Conservation (phyloP, 2,888 invertebrate genomes). For the Bugulina stolonifera region DNA sequence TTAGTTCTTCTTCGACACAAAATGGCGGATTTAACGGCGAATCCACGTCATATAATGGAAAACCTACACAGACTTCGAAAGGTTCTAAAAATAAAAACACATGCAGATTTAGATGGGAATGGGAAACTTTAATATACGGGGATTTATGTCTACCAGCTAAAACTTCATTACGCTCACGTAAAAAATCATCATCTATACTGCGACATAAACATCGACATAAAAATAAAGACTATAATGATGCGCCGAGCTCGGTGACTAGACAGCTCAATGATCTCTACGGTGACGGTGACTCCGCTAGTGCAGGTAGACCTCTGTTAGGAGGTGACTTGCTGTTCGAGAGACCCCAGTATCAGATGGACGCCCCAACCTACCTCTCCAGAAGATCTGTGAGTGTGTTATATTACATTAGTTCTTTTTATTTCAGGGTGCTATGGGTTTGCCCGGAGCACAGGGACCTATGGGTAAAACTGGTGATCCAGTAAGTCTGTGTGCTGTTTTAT, state of each 20-base stretch:
- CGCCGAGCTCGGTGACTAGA: background rate
- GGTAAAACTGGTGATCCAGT: conserved; percentile 21
- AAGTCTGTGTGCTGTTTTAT: background rate
- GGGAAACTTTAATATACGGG: conserved; percentile 21
- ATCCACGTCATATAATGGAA: background rate
- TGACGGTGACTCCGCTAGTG: background rate
- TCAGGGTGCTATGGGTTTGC: conserved; percentile 10
- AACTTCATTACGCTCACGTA: background rate
- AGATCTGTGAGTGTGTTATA: background rate
- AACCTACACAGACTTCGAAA: background rate
- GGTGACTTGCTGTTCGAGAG: no score
- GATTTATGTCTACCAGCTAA: conserved; percentile 25
- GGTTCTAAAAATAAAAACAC: background rate
- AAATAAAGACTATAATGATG: conserved; percentile 3
- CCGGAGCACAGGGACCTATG: conserved; percentile 20
- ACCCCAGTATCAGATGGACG: conserved; percentile 24
- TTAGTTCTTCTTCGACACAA: background rate
- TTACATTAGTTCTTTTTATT: background rate
- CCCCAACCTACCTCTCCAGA: background rate
- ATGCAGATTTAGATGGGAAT: conserved; percentile 14
- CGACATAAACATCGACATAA: conserved; percentile 13
- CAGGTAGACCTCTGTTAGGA: background rate
- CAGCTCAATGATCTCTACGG: background rate
- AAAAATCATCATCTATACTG: background rate
- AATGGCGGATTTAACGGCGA: background rate